Evolutionary conservation across 2,797 vertebrate genomes (phyloP), one percentile per base, ranked within the genome.

Genomic region (Labeo calbasu): DNA sequence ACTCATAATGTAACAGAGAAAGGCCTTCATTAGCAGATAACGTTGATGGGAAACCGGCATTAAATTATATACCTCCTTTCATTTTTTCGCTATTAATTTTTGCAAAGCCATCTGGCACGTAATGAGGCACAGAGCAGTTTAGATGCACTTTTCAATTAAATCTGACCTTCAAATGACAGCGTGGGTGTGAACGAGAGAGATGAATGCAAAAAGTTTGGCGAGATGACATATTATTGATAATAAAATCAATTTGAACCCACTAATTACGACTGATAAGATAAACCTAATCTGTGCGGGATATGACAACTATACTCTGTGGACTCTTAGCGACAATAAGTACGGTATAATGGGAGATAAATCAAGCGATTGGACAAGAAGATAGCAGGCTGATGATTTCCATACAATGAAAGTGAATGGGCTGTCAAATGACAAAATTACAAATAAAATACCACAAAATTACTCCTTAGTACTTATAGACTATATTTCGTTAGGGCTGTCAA

Each of bases 81-180:
- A 86, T 87, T 89, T 89, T 83, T 72, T 79, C 15, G 40, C 46
- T 63, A 71, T 71, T 69, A n/a, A 77, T 77, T 77, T 83, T 61
- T 77, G 77, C 53, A 77, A 87, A 87, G 86, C 87, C 68, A 43
- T 85, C 85, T 86, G 76, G 81, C 75, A 86, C 71, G 82, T 83
- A 83, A 79, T 77, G 84, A 87, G 81, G 87, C 84, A 59, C 36
- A 40, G 82, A 81, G 40, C 63, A 72, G 73, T 88, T 88, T 79
- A 86, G 55, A 69, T 79, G 75, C 77, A 85, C 87, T 86, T 89
- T 89, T 84, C 88, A 88, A 89, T 89, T 91, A 89, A 86, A 69
- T 82, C 84, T 89, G 90, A 91, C 88, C 90, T 91, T 91, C 88
- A 82, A 87, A 63, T 23, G 83, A 65, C 46, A 70, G 36, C 1